These are phyloP conservation scores for Euura lappo DNA, from an alignment of 1,140 invertebrate species.

Conservation along the genomic window DNA sequence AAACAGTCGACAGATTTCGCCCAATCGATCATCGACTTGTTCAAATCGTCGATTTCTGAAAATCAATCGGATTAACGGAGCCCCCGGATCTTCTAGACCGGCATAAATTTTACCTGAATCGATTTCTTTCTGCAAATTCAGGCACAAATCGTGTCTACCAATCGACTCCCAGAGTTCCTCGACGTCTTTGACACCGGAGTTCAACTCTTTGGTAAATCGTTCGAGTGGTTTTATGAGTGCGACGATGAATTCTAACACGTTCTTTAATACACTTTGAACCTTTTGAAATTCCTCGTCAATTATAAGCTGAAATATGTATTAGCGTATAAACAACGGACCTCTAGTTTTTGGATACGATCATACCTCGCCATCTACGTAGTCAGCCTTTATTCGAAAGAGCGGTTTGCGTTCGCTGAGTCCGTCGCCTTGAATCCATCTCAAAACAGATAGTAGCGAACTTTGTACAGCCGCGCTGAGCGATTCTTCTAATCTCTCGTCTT, in stretches of 20 bases:
- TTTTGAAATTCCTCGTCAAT: not conserved
- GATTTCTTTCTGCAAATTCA: conserved; percentile 1
- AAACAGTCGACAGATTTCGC: not conserved
- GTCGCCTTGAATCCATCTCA: conserved; percentile 16
- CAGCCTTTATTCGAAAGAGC: conserved; percentile 12
- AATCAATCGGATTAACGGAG: not conserved
- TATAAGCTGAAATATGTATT: not conserved
- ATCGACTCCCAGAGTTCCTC: not conserved
- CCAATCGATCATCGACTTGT: not conserved
- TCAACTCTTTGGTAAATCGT: not conserved
- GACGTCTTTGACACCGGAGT: not conserved
- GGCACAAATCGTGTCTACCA: not conserved
- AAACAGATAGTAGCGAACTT: not conserved
- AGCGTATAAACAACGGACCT: not conserved
- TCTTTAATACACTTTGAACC: not conserved
- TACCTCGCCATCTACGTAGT: conserved; percentile 15
- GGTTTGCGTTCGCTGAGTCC: not conserved
- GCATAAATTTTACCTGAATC: not conserved
- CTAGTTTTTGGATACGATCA: not conserved
- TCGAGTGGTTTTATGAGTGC: not conserved
- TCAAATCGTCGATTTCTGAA: not conserved
- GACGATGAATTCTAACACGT: not conserved
- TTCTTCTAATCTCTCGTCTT: conserved; percentile 11
- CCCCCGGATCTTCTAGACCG: not conserved
- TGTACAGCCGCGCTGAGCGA: conserved; percentile 10